Evolutionary conservation across 2,888 invertebrate genomes (phyloP).

Genomic region (Geophilus truncorum): DNA sequence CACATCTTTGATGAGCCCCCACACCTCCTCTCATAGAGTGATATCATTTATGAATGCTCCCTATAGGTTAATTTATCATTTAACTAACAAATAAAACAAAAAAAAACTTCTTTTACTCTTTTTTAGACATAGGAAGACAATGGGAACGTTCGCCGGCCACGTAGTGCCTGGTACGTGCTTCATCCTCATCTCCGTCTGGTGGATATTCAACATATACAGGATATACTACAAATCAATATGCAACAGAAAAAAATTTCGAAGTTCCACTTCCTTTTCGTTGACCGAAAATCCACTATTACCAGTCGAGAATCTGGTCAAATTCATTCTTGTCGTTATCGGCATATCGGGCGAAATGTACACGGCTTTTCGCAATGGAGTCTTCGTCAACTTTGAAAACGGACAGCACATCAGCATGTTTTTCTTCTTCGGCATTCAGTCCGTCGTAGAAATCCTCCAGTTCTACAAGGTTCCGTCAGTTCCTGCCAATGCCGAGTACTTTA

Average conservation of each 20-base stretch:
- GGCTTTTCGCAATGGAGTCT: constrained; percentile 45
- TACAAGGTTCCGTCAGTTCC: constrained; percentile 45
- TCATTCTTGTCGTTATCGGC: constrained; percentile 40
- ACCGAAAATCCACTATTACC: background rate
- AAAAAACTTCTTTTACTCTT: no score
- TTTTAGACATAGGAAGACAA: no score
- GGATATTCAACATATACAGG: background rate
- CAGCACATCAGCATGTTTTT: constrained; percentile 55
- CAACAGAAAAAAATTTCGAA: background rate
- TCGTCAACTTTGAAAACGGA: constrained; percentile 49
- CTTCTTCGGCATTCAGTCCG: constrained; percentile 51
- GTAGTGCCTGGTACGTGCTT: background rate
- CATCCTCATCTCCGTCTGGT: constrained; percentile 22
- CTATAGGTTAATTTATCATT: no score
- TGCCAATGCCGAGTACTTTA: constrained; percentile 49
- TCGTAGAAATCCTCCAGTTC: constrained; percentile 48
- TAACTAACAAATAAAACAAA: no score
- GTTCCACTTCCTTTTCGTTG: background rate
- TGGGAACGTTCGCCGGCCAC: constrained; percentile 28
- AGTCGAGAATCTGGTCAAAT: background rate
- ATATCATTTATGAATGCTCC: no score
- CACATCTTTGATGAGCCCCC: no score
- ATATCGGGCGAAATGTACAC: constrained; percentile 47
- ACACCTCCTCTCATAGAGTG: no score
- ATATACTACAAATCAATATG: background rate